phyloP scores from a whole-genome alignment of 2,888 invertebrate genomes.

The Acleris cristana region DNA sequence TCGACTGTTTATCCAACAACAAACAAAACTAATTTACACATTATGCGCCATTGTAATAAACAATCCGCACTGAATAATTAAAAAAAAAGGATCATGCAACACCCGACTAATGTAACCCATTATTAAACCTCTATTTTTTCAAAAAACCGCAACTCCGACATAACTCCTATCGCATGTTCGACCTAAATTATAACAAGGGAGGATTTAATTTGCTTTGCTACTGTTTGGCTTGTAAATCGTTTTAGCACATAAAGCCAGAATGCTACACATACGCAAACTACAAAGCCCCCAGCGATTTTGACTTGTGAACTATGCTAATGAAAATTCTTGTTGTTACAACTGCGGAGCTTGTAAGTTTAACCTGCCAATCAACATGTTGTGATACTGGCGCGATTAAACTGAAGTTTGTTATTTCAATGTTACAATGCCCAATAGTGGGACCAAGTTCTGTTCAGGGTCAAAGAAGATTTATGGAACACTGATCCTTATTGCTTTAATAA shows the following conservation, averaged over 20 bases:
- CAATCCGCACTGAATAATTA: background rate
- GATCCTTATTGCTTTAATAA: too few relatives aligned
- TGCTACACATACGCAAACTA: too few relatives aligned
- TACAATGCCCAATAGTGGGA: background rate
- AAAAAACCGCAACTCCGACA: too few relatives aligned
- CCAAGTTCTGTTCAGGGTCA: too few relatives aligned
- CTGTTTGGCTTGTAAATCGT: too few relatives aligned
- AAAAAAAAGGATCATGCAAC: background rate
- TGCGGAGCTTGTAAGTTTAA: slow-evolving; percentile 2
- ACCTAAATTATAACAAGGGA: too few relatives aligned
- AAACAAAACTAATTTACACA: background rate
- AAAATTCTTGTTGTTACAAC: slow-evolving; percentile 33
- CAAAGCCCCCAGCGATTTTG: slow-evolving; percentile 13
- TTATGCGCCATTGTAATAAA: background rate
- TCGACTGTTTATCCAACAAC: background rate
- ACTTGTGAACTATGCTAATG: slow-evolving; percentile 31
- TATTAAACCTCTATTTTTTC: background rate
- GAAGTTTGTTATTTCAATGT: slow-evolving; percentile 8
- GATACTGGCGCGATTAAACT: slow-evolving; percentile 7
- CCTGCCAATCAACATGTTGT: slow-evolving; percentile 6
- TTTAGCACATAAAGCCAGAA: too few relatives aligned
- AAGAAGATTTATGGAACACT: too few relatives aligned
- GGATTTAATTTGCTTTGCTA: too few relatives aligned
- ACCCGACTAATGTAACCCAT: background rate
- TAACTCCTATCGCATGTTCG: too few relatives aligned